Conservation (phyloP, 2,888 invertebrate species). For the Coelinius sp. region DNA sequence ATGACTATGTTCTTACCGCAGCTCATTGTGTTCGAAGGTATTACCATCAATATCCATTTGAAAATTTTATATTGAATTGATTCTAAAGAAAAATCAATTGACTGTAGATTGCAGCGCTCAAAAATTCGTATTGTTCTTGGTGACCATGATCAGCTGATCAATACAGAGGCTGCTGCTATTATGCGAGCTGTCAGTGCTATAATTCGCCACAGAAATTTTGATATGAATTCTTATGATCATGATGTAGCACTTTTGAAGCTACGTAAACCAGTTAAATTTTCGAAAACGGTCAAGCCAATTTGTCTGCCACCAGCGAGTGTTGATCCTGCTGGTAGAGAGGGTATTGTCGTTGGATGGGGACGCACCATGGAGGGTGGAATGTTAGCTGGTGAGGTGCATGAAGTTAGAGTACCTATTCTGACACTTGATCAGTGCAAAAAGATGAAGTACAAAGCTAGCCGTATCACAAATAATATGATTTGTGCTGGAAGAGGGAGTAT, state of each 20-base stretch:
- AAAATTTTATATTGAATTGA: not conserved
- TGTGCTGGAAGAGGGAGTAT: slow-evolving; percentile 87
- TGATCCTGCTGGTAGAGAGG: slow-evolving; percentile 81
- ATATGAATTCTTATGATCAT: slow-evolving; percentile 88
- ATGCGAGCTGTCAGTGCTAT: slow-evolving; percentile 86
- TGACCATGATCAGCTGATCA: slow-evolving; percentile 87
- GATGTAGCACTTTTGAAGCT: slow-evolving; percentile 86
- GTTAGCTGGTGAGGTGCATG: slow-evolving; percentile 84
- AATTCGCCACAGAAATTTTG: slow-evolving; percentile 86
- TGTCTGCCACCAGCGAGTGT: slow-evolving; percentile 78
- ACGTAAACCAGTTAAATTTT: slow-evolving; percentile 83
- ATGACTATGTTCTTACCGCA: slow-evolving; percentile 88
- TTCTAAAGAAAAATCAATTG: not conserved
- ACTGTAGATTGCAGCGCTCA: slow-evolving; percentile 80
- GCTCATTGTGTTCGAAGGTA: slow-evolving; percentile 89
- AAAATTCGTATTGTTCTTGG: slow-evolving; percentile 88
- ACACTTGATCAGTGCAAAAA: slow-evolving; percentile 84
- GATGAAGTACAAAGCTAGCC: slow-evolving; percentile 86
- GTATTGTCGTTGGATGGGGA: slow-evolving; percentile 90
- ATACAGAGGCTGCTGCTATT: slow-evolving; percentile 83
- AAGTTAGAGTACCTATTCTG: slow-evolving; percentile 88
- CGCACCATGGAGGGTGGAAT: slow-evolving; percentile 86
- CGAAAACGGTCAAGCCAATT: slow-evolving; percentile 82
- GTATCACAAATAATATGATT: slow-evolving; percentile 88
- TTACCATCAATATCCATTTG: too few species aligned